phyloP scores from a whole-genome alignment of 2,113 vertebrate species.

The Chaetodon auriga region DNA sequence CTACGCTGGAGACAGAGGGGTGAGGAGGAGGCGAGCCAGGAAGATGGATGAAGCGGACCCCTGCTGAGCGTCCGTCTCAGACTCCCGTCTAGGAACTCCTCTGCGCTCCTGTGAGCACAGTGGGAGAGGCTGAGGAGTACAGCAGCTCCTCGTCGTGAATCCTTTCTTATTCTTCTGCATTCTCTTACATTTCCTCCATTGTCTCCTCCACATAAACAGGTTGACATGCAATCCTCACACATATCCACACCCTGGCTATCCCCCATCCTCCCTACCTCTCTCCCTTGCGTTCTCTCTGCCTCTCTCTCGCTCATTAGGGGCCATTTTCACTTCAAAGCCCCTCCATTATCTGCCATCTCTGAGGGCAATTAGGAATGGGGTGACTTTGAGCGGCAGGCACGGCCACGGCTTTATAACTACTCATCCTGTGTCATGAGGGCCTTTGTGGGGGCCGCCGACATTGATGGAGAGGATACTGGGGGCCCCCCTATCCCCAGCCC shows the following conservation, averaged over 20 bases:
- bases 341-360: slow-evolving; percentile 92
- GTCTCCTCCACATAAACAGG: slow-evolving; percentile 28
- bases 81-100: slow-evolving; percentile 83
- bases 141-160: slow-evolving; percentile 52
- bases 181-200: slow-evolving; percentile 40
- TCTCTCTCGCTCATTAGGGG: slow-evolving; percentile 89
- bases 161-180: slow-evolving; percentile 68
- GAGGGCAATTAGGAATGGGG: slow-evolving; percentile 94
- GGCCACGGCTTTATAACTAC: slow-evolving; percentile 88
- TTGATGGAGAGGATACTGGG: slow-evolving; percentile 89
- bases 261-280: slow-evolving; percentile 38
- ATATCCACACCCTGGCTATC: background rate
- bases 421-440: slow-evolving; percentile 89
- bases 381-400: slow-evolving; percentile 90
- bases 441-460: slow-evolving; percentile 87
- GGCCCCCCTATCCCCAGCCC: slow-evolving; percentile 34
- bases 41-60: slow-evolving; percentile 85
- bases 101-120: slow-evolving; percentile 83
- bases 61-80: slow-evolving; percentile 87
- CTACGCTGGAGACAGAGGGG: slow-evolving; percentile 72
- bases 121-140: slow-evolving; percentile 63
- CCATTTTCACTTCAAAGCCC: slow-evolving; percentile 94
- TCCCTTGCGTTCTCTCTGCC: slow-evolving; percentile 58
- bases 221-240: slow-evolving; percentile 17
- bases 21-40: slow-evolving; percentile 63